Evolutionary conservation across 1,140 invertebrate species (phyloP), one percentile per base, ranked within the genome.

Genomic region (Diploscapter pachys): DNA sequence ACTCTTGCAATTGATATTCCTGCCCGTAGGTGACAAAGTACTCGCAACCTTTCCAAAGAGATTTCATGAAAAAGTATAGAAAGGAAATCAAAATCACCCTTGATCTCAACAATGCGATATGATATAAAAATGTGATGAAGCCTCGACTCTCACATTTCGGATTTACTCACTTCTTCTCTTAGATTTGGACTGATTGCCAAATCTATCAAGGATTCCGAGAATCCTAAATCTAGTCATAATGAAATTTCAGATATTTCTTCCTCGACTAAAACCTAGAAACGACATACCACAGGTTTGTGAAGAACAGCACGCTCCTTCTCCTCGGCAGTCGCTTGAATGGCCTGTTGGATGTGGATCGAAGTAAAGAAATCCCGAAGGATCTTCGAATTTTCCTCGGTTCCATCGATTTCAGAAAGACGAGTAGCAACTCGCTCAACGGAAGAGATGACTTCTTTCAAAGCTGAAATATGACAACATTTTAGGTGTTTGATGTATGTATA

Each of bases 351-450:
- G 5, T 76, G 77, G n/a, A 66, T 62, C 9, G 62, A 64, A 6
- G 78, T 55, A 61, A 79, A 79, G 68, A 67, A 79, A 51, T 79
- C 71, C 4, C 78, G 71, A 5, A 79, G 52, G 52, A 79, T 56
- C 52, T 62, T 55, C 48, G 63, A 52, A 54, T 79, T 77, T 55
- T 80, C 78, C 68, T 74, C 63, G 1, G 76, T 51, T 2, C 78
- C 78, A 3, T 75, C 64, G 50, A 71, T 62, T 48, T 56, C 53
- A 11, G 68, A 71, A 31, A 79, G 77, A 49, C 78, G 79, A 3
- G 76, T 74, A 9, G 78, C 77, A 13, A 79, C 73, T 63, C 78
- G 11, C 56, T 79, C 70, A n/a, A 78, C 78, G 51, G 78, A 79
- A 4, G 78, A 59, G 5, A 79, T 79, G 2, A 79, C 77, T 71